Percentiles rank a stretch among this genome's conserved stretches.
Evolutionary conservation across 2,888 invertebrate genomes (phyloP).

Genomic region (Tipula confusa): DNA sequence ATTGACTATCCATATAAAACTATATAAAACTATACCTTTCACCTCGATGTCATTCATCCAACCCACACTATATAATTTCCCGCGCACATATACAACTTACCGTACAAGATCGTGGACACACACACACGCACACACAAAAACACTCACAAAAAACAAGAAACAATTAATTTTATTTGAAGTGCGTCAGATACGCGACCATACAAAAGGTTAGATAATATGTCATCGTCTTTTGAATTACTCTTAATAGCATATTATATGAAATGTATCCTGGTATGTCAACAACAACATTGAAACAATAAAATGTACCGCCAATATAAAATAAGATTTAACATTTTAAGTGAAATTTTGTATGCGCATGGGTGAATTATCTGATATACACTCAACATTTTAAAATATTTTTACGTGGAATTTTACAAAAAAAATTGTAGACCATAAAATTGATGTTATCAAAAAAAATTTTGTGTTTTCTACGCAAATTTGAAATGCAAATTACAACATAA

Average conservation of each 20-base stretch:
- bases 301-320: not conserved
- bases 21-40: not conserved
- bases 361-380: not conserved
- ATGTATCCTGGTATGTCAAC: not conserved
- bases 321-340: not conserved
- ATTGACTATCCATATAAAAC: not conserved
- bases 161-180: conserved; percentile 3
- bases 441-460: not conserved
- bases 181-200: not conserved
- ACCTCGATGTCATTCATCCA: not conserved
- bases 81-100: not conserved
- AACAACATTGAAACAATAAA: not conserved
- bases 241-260: not conserved
- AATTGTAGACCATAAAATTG: not conserved
- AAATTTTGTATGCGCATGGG: conserved; percentile 5
- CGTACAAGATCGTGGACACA: not conserved
- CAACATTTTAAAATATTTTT: not conserved
- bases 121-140: no score
- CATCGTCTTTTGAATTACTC: not conserved
- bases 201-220: not conserved
- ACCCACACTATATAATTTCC: not conserved
- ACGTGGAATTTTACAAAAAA: not conserved
- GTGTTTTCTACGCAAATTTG: not conserved
- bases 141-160: not conserved
- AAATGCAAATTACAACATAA: not conserved